Evolutionary conservation across 2,888 invertebrate species (phyloP).

Genomic region (Plagiodera versicolora): DNA sequence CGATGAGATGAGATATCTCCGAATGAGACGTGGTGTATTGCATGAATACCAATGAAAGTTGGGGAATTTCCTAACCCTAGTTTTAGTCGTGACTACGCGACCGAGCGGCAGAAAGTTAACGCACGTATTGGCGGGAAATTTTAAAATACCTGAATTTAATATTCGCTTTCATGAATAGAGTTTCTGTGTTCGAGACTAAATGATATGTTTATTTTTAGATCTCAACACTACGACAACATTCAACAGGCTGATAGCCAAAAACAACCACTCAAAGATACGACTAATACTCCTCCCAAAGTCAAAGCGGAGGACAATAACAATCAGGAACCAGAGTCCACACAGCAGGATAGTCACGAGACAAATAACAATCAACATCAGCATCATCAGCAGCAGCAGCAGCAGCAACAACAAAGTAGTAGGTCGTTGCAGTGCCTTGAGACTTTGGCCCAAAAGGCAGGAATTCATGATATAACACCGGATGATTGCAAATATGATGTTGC

Average conservation of each 20-base stretch:
- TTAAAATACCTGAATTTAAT: too few species aligned
- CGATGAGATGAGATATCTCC: conserved; percentile 11
- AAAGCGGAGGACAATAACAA: conserved; percentile 45
- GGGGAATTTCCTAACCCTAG: background rate
- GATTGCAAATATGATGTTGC: conserved; percentile 73
- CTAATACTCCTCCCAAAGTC: conserved; percentile 43
- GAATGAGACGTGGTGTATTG: background rate
- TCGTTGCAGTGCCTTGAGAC: conserved; percentile 72
- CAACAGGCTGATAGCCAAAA: conserved; percentile 58
- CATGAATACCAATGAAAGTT: conserved; percentile 21
- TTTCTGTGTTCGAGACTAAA: too few species aligned
- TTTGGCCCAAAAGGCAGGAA: conserved; percentile 71
- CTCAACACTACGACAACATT: conserved; percentile 64
- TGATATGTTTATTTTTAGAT: conserved; percentile 52
- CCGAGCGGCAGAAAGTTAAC: background rate
- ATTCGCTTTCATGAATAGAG: too few species aligned
- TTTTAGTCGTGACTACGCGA: background rate
- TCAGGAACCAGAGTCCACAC: conserved; percentile 52
- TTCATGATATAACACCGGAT: conserved; percentile 66
- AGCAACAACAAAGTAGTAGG: conserved; percentile 51
- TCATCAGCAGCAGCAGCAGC: conserved; percentile 30
- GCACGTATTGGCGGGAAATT: too few species aligned
- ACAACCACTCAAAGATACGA: conserved; percentile 54
- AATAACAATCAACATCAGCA: conserved; percentile 27
- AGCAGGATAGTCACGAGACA: conserved; percentile 38